phyloP scores from a whole-genome alignment of 2,888 invertebrate species.

The Aplocera efformata region DNA sequence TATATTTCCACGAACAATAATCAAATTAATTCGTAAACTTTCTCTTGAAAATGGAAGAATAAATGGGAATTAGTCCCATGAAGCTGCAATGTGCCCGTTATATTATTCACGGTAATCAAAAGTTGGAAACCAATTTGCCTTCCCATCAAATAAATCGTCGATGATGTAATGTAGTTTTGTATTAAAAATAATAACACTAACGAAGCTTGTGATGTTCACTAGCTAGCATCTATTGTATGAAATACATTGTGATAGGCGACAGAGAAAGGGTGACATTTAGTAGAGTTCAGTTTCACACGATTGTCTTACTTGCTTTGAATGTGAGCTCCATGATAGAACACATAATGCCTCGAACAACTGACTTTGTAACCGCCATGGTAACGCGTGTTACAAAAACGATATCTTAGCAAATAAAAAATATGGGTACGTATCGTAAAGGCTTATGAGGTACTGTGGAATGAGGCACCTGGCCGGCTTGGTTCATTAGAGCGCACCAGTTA shows the following conservation, averaged over 20 bases:
- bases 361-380: conserved; percentile 67
- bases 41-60: conserved; percentile 31
- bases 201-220: conserved; percentile 11
- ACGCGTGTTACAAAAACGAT: conserved; percentile 14
- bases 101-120: conserved; percentile 26
- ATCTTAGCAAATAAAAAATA: conserved; percentile 20
- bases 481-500: conserved; percentile 75
- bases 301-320: conserved; percentile 73
- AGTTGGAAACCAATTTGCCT: conserved; percentile 22
- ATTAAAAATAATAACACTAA: conserved; percentile 19
- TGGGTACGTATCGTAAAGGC: conserved; percentile 48
- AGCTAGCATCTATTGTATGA: conserved; percentile 14
- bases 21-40: conserved; percentile 32
- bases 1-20: conserved; percentile 26
- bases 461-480: conserved; percentile 56
- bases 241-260: conserved; percentile 12
- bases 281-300: conserved; percentile 15
- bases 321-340: conserved; percentile 76
- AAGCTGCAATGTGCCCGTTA: conserved; percentile 21
- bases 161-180: conserved; percentile 19
- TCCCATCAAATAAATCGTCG: conserved; percentile 21
- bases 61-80: conserved; percentile 25
- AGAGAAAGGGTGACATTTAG: conserved; percentile 29
- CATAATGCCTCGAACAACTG: conserved; percentile 72
- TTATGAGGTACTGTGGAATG: conserved; percentile 54